A percentile compares a stretch with the other conserved stretches of the same genome.
Evolutionary conservation across 2,888 invertebrate genomes (phyloP).

Genomic region (Homarus gammarus): DNA sequence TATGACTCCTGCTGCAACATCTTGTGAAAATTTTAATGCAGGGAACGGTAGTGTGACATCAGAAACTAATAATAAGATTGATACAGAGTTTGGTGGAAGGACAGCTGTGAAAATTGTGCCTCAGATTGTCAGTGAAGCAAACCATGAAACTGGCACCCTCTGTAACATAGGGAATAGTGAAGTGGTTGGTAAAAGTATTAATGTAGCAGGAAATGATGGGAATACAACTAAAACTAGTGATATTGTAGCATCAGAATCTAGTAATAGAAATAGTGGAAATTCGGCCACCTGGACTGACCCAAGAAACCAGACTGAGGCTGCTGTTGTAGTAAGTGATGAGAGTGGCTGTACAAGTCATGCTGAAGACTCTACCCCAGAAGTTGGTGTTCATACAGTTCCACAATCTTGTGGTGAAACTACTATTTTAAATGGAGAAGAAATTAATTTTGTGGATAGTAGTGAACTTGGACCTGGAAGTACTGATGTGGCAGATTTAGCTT

Average conservation of each 20-base stretch:
- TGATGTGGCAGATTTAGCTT: slow-evolving; percentile 20
- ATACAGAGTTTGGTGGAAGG: background rate
- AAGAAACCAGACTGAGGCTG: background rate
- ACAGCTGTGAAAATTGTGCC: background rate
- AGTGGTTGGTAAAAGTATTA: background rate
- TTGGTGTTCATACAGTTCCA: background rate
- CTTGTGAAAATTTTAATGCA: background rate
- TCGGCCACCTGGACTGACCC: background rate
- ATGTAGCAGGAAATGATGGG: background rate
- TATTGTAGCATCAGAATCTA: background rate
- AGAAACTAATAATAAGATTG: background rate
- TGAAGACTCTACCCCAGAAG: background rate
- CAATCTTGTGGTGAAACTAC: background rate
- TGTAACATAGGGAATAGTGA: background rate
- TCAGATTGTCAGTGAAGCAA: background rate
- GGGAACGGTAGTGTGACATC: background rate
- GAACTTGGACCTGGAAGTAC: background rate
- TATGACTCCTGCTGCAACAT: background rate
- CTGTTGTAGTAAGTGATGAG: background rate
- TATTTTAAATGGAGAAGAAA: background rate
- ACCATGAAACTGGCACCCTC: background rate
- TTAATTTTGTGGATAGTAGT: background rate
- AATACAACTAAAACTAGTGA: background rate
- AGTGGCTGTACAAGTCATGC: background rate
- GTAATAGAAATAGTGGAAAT: background rate